Percentiles rank a stretch among this genome's conserved stretches.
These are phyloP conservation scores for Clunio marinus DNA, from an alignment of 2,888 invertebrate species.

Conservation along the genomic window DNA sequence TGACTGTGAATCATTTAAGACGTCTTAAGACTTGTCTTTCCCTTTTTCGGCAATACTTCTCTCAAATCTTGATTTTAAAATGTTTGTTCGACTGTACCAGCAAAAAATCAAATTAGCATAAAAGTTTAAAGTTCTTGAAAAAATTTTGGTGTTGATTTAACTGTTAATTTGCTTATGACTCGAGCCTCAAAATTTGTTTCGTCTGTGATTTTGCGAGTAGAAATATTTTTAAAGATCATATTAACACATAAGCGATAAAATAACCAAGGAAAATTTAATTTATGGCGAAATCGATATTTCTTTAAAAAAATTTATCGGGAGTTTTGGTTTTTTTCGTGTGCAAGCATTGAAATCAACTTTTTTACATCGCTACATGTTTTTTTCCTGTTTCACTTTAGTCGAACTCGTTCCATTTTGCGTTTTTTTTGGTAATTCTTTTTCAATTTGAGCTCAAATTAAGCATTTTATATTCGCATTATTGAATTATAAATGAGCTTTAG, in stretches of 20 bases:
- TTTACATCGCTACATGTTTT: no score
- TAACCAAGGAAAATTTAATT: background rate
- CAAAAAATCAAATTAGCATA: conserved; percentile 16
- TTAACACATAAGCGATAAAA: background rate
- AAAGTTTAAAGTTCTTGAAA: conserved; percentile 13
- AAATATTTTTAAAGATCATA: background rate
- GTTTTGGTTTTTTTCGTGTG: conserved; percentile 5
- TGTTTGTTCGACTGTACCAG: background rate
- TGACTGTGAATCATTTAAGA: background rate
- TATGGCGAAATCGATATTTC: no score
- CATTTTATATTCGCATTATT: no score
- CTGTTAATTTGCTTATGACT: background rate
- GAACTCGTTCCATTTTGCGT: no score
- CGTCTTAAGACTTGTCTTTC: conserved; percentile 9
- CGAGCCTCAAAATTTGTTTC: no score
- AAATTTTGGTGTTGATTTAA: background rate
- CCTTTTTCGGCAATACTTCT: background rate
- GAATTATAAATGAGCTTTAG: no score
- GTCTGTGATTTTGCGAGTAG: background rate
- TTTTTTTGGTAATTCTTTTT: no score
- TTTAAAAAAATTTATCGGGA: background rate
- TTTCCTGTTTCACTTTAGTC: no score
- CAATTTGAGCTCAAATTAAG: no score
- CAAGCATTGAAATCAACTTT: conserved; percentile 15
- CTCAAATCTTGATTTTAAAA: background rate